Evolutionary conservation across 30 jellyfish, hydroid and myxozoan genomes (phyloP).

Genomic region (Phacellophora camtschatica): DNA sequence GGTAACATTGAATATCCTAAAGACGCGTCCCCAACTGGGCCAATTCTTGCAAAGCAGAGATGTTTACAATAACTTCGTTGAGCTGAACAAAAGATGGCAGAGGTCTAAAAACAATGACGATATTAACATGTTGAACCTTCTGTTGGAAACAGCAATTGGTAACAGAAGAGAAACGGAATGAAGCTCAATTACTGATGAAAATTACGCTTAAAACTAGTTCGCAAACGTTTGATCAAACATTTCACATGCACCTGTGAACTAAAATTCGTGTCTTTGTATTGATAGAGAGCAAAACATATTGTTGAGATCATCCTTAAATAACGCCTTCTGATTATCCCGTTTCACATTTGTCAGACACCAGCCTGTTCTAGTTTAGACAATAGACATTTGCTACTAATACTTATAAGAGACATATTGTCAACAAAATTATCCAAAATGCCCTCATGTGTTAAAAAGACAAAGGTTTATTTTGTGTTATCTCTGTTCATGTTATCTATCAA

Average conservation of each 20-base stretch:
- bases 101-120: slow-evolving; percentile 42
- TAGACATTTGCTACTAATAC: slow-evolving; percentile 11
- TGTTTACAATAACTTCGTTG: slow-evolving; percentile 46
- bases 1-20: slow-evolving; percentile 41
- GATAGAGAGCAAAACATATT: slow-evolving; percentile 54
- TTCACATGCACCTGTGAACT: slow-evolving; percentile 57
- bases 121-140: too few species aligned
- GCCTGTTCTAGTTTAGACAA: slow-evolving; percentile 41
- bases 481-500: slow-evolving; percentile 16
- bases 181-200: too few species aligned
- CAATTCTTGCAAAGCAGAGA: slow-evolving; percentile 45
- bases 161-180: too few species aligned
- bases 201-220: too few species aligned
- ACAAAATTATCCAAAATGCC: slow-evolving; percentile 30
- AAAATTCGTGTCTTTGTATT: slow-evolving; percentile 53
- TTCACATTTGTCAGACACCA: slow-evolving; percentile 51
- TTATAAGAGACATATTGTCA: slow-evolving; percentile 40
- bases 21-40: slow-evolving; percentile 85
- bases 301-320: slow-evolving; percentile 38
- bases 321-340: slow-evolving; percentile 62
- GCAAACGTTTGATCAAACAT: slow-evolving; percentile 15
- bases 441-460: slow-evolving; percentile 23
- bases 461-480: slow-evolving; percentile 4
- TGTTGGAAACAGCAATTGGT: too few species aligned
- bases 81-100: slow-evolving; percentile 43